Conservation (phyloP, 2,888 invertebrate species). For the Harmothoe impar region DNA sequence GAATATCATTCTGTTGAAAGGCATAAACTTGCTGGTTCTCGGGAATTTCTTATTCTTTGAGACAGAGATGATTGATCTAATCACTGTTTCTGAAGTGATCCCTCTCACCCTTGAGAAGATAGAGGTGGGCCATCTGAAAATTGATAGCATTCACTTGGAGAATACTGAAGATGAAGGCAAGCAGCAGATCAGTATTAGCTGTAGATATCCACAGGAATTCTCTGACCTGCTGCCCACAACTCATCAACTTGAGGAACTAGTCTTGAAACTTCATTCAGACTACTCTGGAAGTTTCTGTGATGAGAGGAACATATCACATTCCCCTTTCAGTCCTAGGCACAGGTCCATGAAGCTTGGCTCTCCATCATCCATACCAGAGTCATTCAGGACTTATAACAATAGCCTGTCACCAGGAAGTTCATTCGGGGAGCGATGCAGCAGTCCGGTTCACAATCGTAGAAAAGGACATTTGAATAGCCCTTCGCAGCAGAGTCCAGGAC, state of each 20-base stretch:
- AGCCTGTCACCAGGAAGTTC: not conserved
- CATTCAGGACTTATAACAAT: not conserved
- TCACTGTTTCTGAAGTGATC: not conserved
- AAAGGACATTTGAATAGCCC: not conserved
- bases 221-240: not conserved
- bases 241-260: not conserved
- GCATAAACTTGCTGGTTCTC: not conserved
- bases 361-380: constrained; percentile 5
- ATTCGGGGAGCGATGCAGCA: not conserved
- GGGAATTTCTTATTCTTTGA: not conserved
- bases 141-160: not conserved
- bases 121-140: not conserved
- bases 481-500: not conserved
- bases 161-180: not conserved
- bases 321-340: not conserved
- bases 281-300: not conserved
- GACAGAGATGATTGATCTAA: not conserved
- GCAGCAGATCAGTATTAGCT: not conserved
- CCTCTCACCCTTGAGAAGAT: not conserved
- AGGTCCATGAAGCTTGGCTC: not conserved
- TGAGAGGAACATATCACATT: not conserved
- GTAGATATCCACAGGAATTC: constrained; percentile 35
- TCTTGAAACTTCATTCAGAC: constrained; percentile 13
- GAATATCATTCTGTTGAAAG: not conserved
- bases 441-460: not conserved